Percentiles rank a stretch among this genome's conserved stretches.
phyloP scores from a whole-genome alignment of 2,888 invertebrate genomes.

The Drosophila emarginata region DNA sequence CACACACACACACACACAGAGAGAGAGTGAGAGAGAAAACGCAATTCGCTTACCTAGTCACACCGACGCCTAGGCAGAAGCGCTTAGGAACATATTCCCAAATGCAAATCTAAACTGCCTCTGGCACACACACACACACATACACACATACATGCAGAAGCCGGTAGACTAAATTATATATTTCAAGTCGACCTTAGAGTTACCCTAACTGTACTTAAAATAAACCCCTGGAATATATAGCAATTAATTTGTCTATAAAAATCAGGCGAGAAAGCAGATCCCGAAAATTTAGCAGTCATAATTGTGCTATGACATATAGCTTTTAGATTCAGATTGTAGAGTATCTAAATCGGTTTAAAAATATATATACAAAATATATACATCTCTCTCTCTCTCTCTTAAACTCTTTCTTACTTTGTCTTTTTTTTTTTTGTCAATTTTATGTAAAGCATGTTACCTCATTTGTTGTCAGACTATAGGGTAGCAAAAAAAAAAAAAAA shows the following conservation, averaged over 20 bases:
- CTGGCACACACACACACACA: conserved; percentile 32
- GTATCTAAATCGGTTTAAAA: too few relatives aligned
- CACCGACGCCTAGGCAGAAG: conserved; percentile 6
- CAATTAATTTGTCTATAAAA: too few relatives aligned
- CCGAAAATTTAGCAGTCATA: too few relatives aligned
- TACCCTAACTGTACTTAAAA: not conserved
- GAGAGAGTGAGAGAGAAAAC: not conserved
- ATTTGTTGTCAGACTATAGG: conserved; percentile 10
- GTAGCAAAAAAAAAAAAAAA: conserved; percentile 34
- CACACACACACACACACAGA: too few relatives aligned
- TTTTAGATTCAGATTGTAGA: too few relatives aligned
- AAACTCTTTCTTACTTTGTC: too few relatives aligned
- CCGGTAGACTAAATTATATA: conserved; percentile 1
- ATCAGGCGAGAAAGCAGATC: too few relatives aligned
- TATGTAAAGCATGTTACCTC: not conserved
- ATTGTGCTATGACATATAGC: too few relatives aligned
- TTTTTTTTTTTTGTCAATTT: too few relatives aligned
- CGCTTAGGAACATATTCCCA: conserved; percentile 61
- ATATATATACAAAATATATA: too few relatives aligned
- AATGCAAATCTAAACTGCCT: conserved; percentile 73
- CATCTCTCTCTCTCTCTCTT: too few relatives aligned
- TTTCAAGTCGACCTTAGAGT: not conserved
- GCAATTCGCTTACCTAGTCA: conserved; percentile 6
- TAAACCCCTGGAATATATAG: not conserved
- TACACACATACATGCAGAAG: conserved; percentile 8